phyloP scores from a whole-genome alignment of 2,888 invertebrate genomes.

The Chymomyza fuscimana region DNA sequence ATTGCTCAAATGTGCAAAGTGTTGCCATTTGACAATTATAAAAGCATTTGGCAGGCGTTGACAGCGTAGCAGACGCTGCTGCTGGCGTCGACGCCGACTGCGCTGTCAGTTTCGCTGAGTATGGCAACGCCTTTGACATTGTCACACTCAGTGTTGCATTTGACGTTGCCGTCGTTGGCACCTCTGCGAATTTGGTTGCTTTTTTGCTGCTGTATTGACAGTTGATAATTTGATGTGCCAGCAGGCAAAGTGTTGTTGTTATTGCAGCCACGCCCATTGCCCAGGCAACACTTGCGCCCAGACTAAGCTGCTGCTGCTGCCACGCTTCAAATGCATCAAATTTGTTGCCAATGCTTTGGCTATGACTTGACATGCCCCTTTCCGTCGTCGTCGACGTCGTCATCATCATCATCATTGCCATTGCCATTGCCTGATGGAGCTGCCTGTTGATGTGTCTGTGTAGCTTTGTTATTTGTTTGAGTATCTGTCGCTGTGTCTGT shows the following conservation, averaged over 20 bases:
- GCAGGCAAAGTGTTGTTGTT: constrained; percentile 38
- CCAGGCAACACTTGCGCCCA: constrained; percentile 9
- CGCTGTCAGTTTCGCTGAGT: neutral
- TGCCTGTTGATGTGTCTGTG: constrained; percentile 57
- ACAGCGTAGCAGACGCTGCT: constrained; percentile 21
- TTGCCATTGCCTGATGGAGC: constrained; percentile 25
- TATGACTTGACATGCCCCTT: neutral
- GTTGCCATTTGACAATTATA: constrained; percentile 73
- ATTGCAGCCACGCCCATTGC: constrained; percentile 12
- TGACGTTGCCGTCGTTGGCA: neutral
- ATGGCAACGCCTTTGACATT: constrained; percentile 44
- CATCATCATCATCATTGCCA: neutral
- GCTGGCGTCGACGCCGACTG: neutral
- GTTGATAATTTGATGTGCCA: constrained; percentile 72
- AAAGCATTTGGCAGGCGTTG: constrained; percentile 69
- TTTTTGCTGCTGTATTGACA: constrained; percentile 59
- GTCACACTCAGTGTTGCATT: constrained; percentile 33
- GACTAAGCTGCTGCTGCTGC: constrained; percentile 24
- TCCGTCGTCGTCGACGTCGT: neutral
- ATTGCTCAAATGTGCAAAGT: constrained; percentile 31
- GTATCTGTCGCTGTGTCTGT: constrained; percentile 17
- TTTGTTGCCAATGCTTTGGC: constrained; percentile 12
- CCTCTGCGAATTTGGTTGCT: constrained; percentile 19
- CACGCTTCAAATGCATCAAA: constrained; percentile 33
- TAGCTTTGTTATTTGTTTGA: constrained; percentile 45